Evolutionary conservation across 2,888 invertebrate species (phyloP).

Genomic region (Parthenolecanium corni): DNA sequence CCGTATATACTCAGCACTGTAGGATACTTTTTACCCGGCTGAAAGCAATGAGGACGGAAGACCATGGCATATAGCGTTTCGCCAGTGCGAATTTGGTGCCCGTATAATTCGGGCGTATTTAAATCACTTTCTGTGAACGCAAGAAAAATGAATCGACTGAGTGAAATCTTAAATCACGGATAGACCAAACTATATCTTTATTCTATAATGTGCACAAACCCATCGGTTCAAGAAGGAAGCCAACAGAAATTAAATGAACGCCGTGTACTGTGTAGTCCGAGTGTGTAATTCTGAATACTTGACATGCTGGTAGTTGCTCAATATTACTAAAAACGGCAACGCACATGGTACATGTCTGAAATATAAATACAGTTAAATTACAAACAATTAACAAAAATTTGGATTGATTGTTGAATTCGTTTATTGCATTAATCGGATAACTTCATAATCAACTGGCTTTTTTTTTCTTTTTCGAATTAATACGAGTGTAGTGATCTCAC

Average conservation of each 20-base stretch:
- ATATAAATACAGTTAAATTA: too few relatives aligned
- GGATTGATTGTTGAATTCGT: too few relatives aligned
- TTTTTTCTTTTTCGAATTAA: too few relatives aligned
- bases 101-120: conserved; percentile 56
- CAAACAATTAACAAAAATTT: too few relatives aligned
- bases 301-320: conserved; percentile 62
- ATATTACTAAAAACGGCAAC: conserved; percentile 77
- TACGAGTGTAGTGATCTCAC: too few relatives aligned
- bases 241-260: conserved; percentile 53
- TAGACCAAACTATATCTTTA: neutral
- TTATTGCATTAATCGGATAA: too few relatives aligned
- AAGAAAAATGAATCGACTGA: neutral
- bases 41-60: conserved; percentile 63
- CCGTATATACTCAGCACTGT: conserved; percentile 95
- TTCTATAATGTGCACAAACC: conserved; percentile 34
- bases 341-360: conserved; percentile 63
- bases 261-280: conserved; percentile 57
- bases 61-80: conserved; percentile 74
- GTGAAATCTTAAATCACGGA: neutral
- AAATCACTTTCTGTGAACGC: conserved; percentile 19
- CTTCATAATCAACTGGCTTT: too few relatives aligned
- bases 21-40: conserved; percentile 61
- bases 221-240: conserved; percentile 57
- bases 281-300: conserved; percentile 56
- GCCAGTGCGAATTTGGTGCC: conserved; percentile 55